Evolutionary conservation across 2,888 invertebrate genomes (phyloP), one percentile per base, ranked within the genome.

Genomic region (Erynnis tages): DNA sequence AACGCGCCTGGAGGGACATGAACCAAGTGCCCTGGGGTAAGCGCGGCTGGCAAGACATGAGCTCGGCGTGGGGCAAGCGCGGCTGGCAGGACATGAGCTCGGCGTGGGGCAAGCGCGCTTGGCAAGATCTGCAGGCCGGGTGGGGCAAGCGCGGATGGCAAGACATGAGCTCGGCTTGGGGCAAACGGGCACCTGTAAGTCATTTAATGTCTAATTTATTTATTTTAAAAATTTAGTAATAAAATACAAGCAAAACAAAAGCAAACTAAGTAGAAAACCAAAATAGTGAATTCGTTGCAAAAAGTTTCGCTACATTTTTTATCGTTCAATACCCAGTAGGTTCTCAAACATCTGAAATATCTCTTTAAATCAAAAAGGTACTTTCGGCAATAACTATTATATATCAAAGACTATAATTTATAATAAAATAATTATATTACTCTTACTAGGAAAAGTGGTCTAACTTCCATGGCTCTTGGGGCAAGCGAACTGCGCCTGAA

Each of bases 391-490:
- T n/a, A n/a, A n/a, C n/a, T n/a, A n/a, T n/a, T n/a, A n/a, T n/a
- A n/a, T n/a, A n/a, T n/a, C n/a, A n/a, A n/a, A n/a, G n/a, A n/a
- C n/a, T n/a, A n/a, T n/a, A n/a, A n/a, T 21, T 7, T 4, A 1
- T 2, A 16, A 7, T 16, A 19, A 1, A 7, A 19, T 17, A 17
- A 19, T 34, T 35, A 8, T 54, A 14, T 13, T 3, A n/a, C n/a
- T n/a, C n/a, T n/a, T n/a, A n/a, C n/a, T 90, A 93, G 85, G 89
- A 92, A 58, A 92, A 82, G 57, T 94, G 94, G 94, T 90, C 91
- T 23, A 91, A 91, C 62, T 90, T 94, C 72, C 92, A 92, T 70
- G 92, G 92, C 10, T 91, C 93, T 0, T 94, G 94, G 94, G 94
- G 94, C 65, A 94, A 94, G 73, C 90, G 94, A 1, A 57, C 77